A percentile compares a stretch with the other conserved stretches of the same genome.
These are phyloP conservation scores for Gymnoscopelus braueri DNA, from an alignment of 2,797 vertebrate species.

Conservation along the genomic window DNA sequence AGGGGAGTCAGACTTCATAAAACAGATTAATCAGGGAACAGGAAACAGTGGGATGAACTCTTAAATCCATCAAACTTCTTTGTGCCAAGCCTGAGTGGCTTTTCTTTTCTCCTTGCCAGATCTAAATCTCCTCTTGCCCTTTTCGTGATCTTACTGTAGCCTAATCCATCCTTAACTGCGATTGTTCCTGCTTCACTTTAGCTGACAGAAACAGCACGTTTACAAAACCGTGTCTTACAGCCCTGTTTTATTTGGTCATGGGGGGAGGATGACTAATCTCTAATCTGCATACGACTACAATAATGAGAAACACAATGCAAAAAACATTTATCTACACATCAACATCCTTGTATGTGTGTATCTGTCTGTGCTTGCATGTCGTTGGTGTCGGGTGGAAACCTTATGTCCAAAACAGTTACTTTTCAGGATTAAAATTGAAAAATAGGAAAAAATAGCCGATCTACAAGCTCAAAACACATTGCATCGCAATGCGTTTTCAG, in stretches of 20 bases:
- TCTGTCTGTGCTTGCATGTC: conserved; percentile 5
- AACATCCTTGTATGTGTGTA: not conserved
- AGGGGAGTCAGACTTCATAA: conserved; percentile 39
- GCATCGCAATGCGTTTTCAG: too few relatives aligned
- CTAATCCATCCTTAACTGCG: too few relatives aligned
- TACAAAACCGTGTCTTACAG: too few relatives aligned
- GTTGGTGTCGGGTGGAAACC: not conserved
- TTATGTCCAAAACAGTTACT: too few relatives aligned
- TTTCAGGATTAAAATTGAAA: too few relatives aligned
- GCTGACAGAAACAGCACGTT: too few relatives aligned
- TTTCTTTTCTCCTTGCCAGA: not conserved
- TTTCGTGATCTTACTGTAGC: too few relatives aligned
- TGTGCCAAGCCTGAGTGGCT: not conserved
- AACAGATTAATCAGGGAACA: conserved; percentile 28
- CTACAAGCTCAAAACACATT: too few relatives aligned
- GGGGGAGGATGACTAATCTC: conserved; percentile 6
- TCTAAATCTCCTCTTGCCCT: not conserved
- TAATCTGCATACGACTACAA: conserved; percentile 15
- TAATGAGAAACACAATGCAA: conserved; percentile 23
- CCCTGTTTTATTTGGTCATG: not conserved
- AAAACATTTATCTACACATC: conserved; percentile 34
- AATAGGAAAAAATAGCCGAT: too few relatives aligned
- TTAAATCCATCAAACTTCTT: not conserved
- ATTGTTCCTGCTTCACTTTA: too few relatives aligned
- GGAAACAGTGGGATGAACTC: conserved; percentile 1